Evolutionary conservation across 1,140 invertebrate species (phyloP), one percentile per base, ranked within the genome.

Genomic region (Andricus grossulariae): DNA sequence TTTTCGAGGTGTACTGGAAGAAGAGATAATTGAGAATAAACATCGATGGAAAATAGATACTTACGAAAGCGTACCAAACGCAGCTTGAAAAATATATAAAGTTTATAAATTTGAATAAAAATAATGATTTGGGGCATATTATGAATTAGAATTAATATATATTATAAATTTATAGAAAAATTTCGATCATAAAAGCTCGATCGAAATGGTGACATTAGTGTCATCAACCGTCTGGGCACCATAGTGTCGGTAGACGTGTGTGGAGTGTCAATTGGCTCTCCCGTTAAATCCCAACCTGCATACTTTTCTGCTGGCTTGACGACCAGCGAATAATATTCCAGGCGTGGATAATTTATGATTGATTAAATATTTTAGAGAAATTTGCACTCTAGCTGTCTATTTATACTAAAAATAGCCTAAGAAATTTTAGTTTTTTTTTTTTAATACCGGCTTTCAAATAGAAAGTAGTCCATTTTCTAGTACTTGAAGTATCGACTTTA

Each of bases 41-140:
- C 52, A 18, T 19, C 2, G 18, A 19, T 10, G 39, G n/a, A n/a
- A 72, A 72, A 13, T 18, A n/a, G n/a, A 76, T 85, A 85, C 85
- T 85, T 86, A 86, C 85, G 76, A 66, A 66, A 55, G 39, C 21
- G 72, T 80, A 73, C 75, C 83, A 79, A 82, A 75, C 79, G 84
- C 82, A 82, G 85, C 85, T 86, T 86, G 84, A 82, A 86, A 86
- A 86, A 82, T 78, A 84, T 25, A 39, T n/a, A 6, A 8, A 39
- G 32, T n/a, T 66, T 66, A n/a, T 66, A 3, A 57, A 55, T 18
- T 15, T 15, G 16, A 25, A 60, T 60, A 39, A 6, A 12, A 19
- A 19, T 5, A 3, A 18, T 55, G 18, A 6, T 55, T 55, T 55
- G 4, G 3, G 25, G 8, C 4, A 12, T 21, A 45, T 11, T 45